These are phyloP conservation scores for Platyrinchus mystaceus DNA, from an alignment of 2,797 vertebrate genomes.

Conservation along the genomic window DNA sequence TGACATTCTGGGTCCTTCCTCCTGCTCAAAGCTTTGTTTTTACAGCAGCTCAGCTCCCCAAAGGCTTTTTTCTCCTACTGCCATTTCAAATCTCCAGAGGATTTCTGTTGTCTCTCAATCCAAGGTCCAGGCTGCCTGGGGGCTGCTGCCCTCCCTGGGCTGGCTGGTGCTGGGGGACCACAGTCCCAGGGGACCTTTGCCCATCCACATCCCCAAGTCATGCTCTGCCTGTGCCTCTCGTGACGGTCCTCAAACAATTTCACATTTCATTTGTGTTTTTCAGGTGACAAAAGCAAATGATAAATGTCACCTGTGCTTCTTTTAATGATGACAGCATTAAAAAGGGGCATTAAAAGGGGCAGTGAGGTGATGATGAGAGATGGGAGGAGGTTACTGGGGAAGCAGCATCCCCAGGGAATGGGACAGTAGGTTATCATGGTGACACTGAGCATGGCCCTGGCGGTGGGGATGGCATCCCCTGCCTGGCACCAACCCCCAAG, in stretches of 20 bases:
- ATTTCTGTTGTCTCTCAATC: not conserved
- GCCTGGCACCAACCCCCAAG: too few species aligned
- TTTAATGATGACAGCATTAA: not conserved
- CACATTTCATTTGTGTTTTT: not conserved
- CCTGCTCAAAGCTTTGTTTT: not conserved
- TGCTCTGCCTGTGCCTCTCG: fast-evolving
- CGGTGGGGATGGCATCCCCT: not conserved
- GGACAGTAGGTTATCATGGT: fast-evolving
- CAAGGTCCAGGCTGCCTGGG: not conserved
- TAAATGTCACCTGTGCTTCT: too few species aligned
- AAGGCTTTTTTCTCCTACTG: not conserved
- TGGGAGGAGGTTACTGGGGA: not conserved
- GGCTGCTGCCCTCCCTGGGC: not conserved
- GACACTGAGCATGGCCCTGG: not conserved
- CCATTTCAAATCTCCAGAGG: not conserved
- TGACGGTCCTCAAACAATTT: not conserved
- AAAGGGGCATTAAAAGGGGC: not conserved
- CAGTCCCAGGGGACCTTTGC: not conserved
- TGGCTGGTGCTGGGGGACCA: fast-evolving
- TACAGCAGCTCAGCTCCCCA: not conserved
- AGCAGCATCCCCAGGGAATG: not conserved
- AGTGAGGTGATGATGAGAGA: not conserved
- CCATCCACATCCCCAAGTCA: not conserved
- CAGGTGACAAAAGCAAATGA: not conserved
- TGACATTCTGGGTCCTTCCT: not conserved